Percentiles rank a stretch among this genome's conserved stretches.
Evolutionary conservation across 2,797 vertebrate species (phyloP).

Genomic region (Cetoscarus ocellatus): DNA sequence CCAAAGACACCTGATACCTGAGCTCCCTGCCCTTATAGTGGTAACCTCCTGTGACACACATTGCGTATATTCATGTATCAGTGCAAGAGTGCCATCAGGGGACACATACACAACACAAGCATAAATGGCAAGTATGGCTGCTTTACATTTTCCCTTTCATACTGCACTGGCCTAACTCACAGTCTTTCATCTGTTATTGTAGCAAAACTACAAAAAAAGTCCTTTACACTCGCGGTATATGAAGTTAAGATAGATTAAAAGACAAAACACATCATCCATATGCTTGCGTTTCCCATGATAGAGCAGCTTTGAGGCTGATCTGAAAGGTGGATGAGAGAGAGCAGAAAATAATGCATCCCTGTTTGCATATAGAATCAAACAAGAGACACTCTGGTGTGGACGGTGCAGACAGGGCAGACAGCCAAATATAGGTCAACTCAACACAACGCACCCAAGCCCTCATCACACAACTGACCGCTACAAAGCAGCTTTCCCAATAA

Average conservation of each 20-base stretch:
- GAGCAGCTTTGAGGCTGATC: conserved; percentile 11
- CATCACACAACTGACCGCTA: conserved; percentile 74
- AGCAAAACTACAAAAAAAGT: conserved; percentile 1
- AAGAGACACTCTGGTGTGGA: conserved; percentile 40
- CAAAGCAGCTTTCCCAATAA: conserved; percentile 80
- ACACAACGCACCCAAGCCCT: conserved; percentile 65
- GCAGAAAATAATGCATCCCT: background rate
- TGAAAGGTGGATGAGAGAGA: conserved; percentile 23
- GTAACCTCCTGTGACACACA: no score
- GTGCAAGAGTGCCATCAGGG: no score
- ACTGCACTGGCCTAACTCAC: no score
- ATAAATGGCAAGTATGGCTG: no score
- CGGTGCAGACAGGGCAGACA: conserved; percentile 57
- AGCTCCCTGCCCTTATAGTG: no score
- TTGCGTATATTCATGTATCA: no score
- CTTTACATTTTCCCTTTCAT: no score
- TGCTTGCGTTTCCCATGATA: background rate
- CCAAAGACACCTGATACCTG: no score
- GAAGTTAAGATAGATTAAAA: background rate
- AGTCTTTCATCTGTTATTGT: background rate
- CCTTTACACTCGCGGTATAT: background rate
- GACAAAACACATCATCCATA: no score
- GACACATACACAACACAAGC: no score
- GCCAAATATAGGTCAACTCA: conserved; percentile 80
- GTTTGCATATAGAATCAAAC: conserved; percentile 43